Conservation (phyloP, 2,113 vertebrate species). For the Anoplopoma fimbria region DNA sequence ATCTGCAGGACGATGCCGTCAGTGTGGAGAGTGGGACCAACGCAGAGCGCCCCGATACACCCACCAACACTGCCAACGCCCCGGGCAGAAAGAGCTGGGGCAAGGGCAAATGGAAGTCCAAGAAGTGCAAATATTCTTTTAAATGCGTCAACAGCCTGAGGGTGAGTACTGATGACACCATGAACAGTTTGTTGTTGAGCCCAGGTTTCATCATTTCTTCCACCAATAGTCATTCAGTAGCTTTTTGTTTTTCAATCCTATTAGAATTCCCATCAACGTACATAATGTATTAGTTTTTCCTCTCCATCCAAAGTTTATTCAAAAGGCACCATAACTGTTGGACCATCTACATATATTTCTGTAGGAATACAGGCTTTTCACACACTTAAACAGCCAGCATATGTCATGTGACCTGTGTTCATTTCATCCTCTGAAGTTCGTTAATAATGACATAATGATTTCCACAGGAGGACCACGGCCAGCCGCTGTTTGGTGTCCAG, state of each 20-base stretch:
- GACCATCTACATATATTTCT: no score
- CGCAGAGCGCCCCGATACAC: slow-evolving; percentile 94
- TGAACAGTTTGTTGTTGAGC: background rate
- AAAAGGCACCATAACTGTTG: no score
- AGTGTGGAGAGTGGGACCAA: slow-evolving; percentile 97
- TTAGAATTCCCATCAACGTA: no score
- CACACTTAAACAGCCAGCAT: background rate
- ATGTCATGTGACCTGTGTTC: background rate
- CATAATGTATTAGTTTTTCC: no score
- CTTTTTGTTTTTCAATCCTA: no score
- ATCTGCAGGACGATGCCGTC: slow-evolving; percentile 92
- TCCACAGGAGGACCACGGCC: slow-evolving; percentile 94
- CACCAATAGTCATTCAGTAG: no score
- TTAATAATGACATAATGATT: background rate
- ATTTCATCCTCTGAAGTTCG: background rate
- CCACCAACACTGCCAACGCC: slow-evolving; percentile 96
- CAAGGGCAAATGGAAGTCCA: slow-evolving; percentile 99
- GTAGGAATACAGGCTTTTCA: background rate
- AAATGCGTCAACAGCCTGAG: slow-evolving; percentile 98
- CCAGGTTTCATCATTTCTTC: background rate
- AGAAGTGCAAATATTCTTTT: slow-evolving; percentile 99
- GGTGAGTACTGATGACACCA: slow-evolving; percentile 77
- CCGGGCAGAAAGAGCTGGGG: slow-evolving; percentile 99
- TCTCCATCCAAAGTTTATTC: background rate
- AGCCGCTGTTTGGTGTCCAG: slow-evolving; percentile 97